Conservation (phyloP, 1,140 invertebrate species). For the Lordiphosa mommai region DNA sequence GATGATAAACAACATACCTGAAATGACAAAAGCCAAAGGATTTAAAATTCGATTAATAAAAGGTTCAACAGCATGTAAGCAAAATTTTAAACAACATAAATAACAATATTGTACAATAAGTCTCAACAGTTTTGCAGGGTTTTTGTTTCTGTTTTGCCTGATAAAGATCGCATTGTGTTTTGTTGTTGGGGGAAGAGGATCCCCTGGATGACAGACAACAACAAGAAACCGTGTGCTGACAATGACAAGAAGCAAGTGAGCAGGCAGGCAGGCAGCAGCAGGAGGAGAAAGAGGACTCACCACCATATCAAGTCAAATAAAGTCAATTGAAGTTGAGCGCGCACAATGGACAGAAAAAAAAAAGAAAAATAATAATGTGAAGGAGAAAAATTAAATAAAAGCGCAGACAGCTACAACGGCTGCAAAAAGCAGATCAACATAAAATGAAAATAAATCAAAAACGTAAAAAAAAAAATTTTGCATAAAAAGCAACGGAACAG, state of each 20-base stretch:
- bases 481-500: slow-evolving; percentile 53
- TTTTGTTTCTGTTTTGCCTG: slow-evolving; percentile 17
- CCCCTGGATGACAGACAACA: slow-evolving; percentile 32
- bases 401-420: slow-evolving; percentile 42
- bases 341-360: slow-evolving; percentile 32
- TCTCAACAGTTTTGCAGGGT: slow-evolving; percentile 56
- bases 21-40: slow-evolving; percentile 46
- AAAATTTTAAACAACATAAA: slow-evolving; percentile 68
- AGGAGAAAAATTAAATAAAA: slow-evolving; percentile 66
- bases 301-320: slow-evolving; percentile 54
- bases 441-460: slow-evolving; percentile 78
- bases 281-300: slow-evolving; percentile 6
- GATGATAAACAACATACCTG: slow-evolving; percentile 53
- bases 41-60: slow-evolving; percentile 50
- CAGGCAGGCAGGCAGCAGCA: not conserved
- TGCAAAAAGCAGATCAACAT: slow-evolving; percentile 71
- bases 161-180: slow-evolving; percentile 62
- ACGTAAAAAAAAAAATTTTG: slow-evolving; percentile 34
- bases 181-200: slow-evolving; percentile 36
- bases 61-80: slow-evolving; percentile 27
- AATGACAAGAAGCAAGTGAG: slow-evolving; percentile 14
- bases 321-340: slow-evolving; percentile 65
- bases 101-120: slow-evolving; percentile 62
- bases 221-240: slow-evolving; percentile 12
- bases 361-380: not conserved